Evolutionary conservation across 2,113 vertebrate species (phyloP).

Genomic region (Amphilophus citrinellus): DNA sequence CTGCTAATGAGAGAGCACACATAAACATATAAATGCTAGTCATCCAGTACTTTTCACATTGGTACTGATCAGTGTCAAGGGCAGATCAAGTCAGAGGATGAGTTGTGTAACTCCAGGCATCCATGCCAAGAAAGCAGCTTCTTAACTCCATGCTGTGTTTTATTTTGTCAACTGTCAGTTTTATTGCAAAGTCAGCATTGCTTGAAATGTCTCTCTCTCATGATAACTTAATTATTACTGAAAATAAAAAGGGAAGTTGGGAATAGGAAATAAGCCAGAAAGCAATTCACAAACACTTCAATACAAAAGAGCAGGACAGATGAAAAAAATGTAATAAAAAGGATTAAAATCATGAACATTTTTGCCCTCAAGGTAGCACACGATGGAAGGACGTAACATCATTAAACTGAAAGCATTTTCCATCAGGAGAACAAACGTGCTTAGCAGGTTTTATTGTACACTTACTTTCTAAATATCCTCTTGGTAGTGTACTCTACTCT

Average conservation of each 20-base stretch:
- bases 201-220: not conserved
- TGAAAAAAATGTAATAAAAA: not conserved
- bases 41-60: not conserved
- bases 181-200: not conserved
- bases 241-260: not conserved
- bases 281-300: not conserved
- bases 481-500: not conserved
- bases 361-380: not conserved
- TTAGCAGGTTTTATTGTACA: not conserved
- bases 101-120: constrained; percentile 5
- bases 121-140: constrained; percentile 1
- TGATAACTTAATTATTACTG: not conserved
- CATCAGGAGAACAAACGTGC: not conserved
- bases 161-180: not conserved
- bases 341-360: not conserved
- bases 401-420: constrained; percentile 2
- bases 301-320: not conserved
- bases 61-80: constrained; percentile 11
- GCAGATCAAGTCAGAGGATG: not conserved
- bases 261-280: not conserved
- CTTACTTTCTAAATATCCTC: constrained; percentile 9
- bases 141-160: not conserved
- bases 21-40: not conserved
- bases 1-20: constrained; percentile 69
- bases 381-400: constrained; percentile 14